A percentile compares a stretch with the other conserved stretches of the same genome.
phyloP scores from a whole-genome alignment of 2,888 invertebrate genomes.

The Drosophila aldrichi region DNA sequence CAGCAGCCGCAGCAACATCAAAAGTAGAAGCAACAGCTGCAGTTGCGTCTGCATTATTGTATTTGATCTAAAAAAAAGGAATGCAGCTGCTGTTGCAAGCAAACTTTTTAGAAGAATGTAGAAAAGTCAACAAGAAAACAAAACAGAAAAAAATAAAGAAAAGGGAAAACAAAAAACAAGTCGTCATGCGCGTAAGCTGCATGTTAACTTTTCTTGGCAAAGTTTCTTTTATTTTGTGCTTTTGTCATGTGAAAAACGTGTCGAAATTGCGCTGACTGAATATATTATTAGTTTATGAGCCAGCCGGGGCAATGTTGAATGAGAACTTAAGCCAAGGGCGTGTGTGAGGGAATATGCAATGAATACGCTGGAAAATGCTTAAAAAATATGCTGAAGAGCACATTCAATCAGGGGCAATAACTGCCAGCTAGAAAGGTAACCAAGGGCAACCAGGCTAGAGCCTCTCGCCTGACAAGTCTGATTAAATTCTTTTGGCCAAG shows the following conservation, averaged over 20 bases:
- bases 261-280: conserved; percentile 31
- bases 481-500: conserved; percentile 51
- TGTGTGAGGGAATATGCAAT: neutral
- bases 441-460: conserved; percentile 39
- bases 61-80: conserved; percentile 36
- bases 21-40: conserved; percentile 41
- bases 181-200: conserved; percentile 38
- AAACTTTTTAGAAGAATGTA: conserved; percentile 19
- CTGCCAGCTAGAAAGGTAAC: conserved; percentile 52
- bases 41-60: conserved; percentile 45
- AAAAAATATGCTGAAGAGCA: conserved; percentile 21
- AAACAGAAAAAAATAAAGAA: neutral
- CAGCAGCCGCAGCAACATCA: conserved; percentile 15
- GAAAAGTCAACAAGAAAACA: neutral
- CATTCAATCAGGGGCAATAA: conserved; percentile 60
- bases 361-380: conserved; percentile 6
- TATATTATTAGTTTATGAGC: conserved; percentile 18
- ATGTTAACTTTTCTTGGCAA: conserved; percentile 57
- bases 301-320: conserved; percentile 5
- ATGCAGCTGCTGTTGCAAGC: conserved; percentile 21
- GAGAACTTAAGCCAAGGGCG: conserved; percentile 10
- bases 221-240: conserved; percentile 25
- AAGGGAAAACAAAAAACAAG: conserved; percentile 3
- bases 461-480: conserved; percentile 29
- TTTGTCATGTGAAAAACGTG: conserved; percentile 43